Evolutionary conservation across 2,113 vertebrate genomes (phyloP).

Genomic region (Poecile atricapillus): DNA sequence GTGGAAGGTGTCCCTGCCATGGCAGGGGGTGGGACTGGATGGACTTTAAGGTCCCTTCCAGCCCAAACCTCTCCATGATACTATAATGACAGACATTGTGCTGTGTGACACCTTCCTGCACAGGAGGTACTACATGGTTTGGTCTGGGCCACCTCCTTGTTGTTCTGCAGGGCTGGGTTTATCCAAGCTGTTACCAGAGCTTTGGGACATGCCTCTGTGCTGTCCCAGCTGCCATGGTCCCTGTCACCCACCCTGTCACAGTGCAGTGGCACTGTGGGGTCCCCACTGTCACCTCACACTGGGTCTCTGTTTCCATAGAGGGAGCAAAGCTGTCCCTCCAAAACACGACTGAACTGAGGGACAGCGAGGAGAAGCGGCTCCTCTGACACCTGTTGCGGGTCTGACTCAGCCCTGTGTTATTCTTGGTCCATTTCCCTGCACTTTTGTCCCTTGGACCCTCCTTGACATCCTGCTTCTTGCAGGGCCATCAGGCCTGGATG

Average conservation of each 20-base stretch:
- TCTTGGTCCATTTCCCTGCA: background rate
- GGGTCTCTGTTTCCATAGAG: background rate
- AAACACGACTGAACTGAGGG: accelerated
- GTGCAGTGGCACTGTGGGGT: background rate
- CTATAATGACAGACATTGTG: background rate
- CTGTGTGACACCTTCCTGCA: background rate
- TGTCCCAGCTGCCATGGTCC: accelerated
- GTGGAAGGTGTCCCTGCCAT: background rate
- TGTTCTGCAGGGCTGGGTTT: background rate
- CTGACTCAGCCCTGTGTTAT: background rate
- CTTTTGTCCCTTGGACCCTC: background rate
- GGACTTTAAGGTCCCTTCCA: accelerated
- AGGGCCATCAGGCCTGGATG: background rate
- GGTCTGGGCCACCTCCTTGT: background rate
- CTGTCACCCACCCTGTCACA: background rate
- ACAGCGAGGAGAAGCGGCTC: accelerated
- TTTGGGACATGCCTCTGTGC: background rate
- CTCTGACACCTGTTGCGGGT: background rate
- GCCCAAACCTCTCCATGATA: background rate
- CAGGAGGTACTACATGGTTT: accelerated
- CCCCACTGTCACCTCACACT: accelerated
- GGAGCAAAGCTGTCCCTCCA: background rate
- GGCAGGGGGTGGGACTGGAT: accelerated
- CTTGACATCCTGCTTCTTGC: background rate
- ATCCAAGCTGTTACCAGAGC: background rate